These are phyloP conservation scores for Philopedon plagiatum DNA, from an alignment of 2,888 invertebrate genomes.

Conservation along the genomic window DNA sequence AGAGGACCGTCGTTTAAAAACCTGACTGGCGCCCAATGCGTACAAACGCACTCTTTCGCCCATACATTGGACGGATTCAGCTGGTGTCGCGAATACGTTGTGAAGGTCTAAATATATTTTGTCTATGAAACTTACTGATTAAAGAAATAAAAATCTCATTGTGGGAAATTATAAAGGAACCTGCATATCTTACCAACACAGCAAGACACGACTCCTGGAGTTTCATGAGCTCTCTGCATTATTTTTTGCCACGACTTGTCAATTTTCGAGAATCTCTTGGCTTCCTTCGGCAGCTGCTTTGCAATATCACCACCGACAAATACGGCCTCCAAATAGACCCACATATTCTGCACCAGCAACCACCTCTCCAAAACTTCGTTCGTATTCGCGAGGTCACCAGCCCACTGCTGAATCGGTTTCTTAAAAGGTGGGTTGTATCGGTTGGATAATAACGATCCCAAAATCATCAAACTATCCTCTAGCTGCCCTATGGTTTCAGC, in stretches of 20 bases:
- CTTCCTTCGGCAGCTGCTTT: constrained; percentile 96
- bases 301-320: constrained; percentile 99
- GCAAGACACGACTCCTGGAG: constrained; percentile 94
- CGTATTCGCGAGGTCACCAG: constrained; percentile 93
- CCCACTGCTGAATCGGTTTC: constrained; percentile 97
- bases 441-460: constrained; percentile 94
- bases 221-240: constrained; percentile 97
- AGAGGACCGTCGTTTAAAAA: too few species aligned
- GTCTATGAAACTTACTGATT: too few species aligned
- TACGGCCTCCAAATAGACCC: constrained; percentile 98
- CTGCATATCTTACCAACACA: constrained; percentile 83
- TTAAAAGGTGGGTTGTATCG: constrained; percentile 97
- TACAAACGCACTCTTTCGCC: too few species aligned
- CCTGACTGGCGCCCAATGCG: too few species aligned
- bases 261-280: constrained; percentile 94
- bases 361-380: constrained; percentile 97
- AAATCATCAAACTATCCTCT: constrained; percentile 97
- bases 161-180: too few species aligned
- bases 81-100: too few species aligned
- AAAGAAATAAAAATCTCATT: too few species aligned
- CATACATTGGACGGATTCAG: too few species aligned
- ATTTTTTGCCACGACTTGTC: constrained; percentile 99
- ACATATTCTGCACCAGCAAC: constrained; percentile 97
- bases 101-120: too few species aligned
- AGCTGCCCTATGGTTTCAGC: constrained; percentile 95